These are phyloP conservation scores for Nyctereutes procyonoides DNA, from an alignment of 2,113 vertebrate genomes.

Conservation along the genomic window DNA sequence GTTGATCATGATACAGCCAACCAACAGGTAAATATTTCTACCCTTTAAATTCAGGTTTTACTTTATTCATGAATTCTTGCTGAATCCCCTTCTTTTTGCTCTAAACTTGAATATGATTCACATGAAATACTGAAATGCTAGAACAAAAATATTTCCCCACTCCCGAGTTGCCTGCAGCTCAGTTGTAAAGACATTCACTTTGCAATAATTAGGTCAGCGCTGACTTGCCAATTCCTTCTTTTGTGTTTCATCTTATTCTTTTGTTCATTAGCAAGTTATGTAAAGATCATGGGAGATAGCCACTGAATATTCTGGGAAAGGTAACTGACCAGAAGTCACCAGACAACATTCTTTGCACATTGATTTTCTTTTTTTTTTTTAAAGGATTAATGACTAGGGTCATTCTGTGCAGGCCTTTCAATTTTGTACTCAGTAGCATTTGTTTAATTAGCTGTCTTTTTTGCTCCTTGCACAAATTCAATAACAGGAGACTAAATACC, in stretches of 20 bases:
- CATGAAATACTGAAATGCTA: constrained; percentile 15
- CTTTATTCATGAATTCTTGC: constrained; percentile 25
- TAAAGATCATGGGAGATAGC: background rate
- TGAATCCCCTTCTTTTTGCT: constrained; percentile 28
- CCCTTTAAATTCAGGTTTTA: background rate
- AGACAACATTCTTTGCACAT: background rate
- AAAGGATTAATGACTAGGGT: constrained; percentile 63
- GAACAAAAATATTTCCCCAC: background rate
- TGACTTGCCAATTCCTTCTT: background rate
- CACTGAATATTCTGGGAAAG: constrained; percentile 3
- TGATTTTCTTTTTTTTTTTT: constrained; percentile 71
- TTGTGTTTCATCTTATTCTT: constrained; percentile 17
- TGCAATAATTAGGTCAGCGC: constrained; percentile 54
- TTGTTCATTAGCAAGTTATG: background rate
- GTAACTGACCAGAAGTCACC: constrained; percentile 47
- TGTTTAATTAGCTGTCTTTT: constrained; percentile 72
- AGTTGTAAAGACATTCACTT: constrained; percentile 44
- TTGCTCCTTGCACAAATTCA: background rate
- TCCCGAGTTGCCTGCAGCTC: background rate
- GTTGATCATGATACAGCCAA: background rate
- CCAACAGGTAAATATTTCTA: background rate
- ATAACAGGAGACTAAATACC: background rate
- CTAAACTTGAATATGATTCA: background rate
- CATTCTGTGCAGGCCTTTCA: constrained; percentile 59
- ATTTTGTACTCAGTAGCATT: constrained; percentile 58